Base-by-base conservation (phyloP, 2,113 vertebrate genomes). In the Brachyistius frenatus region DNA sequence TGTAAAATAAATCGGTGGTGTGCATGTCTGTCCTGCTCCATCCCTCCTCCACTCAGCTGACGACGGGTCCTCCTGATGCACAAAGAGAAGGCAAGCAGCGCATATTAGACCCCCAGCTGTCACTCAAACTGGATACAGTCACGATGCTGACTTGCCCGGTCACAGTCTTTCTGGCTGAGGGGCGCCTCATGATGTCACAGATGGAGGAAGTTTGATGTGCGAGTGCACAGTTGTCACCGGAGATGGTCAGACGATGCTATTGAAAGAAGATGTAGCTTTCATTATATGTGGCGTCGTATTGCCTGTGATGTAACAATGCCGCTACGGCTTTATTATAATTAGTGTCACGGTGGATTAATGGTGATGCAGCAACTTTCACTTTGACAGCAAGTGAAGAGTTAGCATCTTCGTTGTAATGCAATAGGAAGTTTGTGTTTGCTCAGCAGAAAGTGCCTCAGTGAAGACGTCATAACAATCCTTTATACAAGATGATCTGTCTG, bases 171-270 rank as follows among this genome's bases (percentile, higher is more conserved):
- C 33, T 58, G 72, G 16, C 33, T 37, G 23, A 57, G 37, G 44
- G 55, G 72, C 46, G 49, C 37, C 13, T 68, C 31, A 13, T 41
- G 10, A 57, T 62, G 62, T 41, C 67, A 58, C 4, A 1, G 60
- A 61, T n/a, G 0, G 68, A 63, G 53, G 32, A 32, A 44, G 56
- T 55, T 54, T 52, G 31, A 81, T 56, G 49, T 44, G 47, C 13
- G 8, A 7, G 39, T 39, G 50, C 57, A 76, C 56, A 62, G 15
- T 30, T 78, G 75, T 86, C 79, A 64, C 54, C 55, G 33, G 50
- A 79, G 32, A 61, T 76, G 73, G 23, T 85, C 57, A 35, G 33
- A 32, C 13, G 2, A 10, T 31, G 15, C 35, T 36, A 8, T 56
- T 62, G 9, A 31, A 23, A 23, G 23, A 23, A 7, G 58, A 70